Conservation (phyloP, 2,797 vertebrate species). For the Gymnopithys bicolor region DNA sequence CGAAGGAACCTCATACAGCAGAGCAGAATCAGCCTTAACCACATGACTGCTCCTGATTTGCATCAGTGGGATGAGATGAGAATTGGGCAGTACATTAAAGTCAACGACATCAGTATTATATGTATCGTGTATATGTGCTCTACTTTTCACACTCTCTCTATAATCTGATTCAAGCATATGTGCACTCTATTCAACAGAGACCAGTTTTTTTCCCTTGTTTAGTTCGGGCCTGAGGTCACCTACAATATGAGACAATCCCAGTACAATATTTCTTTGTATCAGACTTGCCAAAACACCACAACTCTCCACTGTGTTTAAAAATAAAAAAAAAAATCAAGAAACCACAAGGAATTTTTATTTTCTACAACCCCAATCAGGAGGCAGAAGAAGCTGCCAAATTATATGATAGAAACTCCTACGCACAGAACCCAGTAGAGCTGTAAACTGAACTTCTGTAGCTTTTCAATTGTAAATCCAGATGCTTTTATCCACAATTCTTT, state of each 20-base stretch:
- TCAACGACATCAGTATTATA: not conserved
- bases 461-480: constrained; percentile 80
- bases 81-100: not conserved
- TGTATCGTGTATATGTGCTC: not conserved
- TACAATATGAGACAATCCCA: constrained; percentile 53
- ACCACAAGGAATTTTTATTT: constrained; percentile 79
- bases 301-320: constrained; percentile 34
- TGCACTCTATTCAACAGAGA: constrained; percentile 58
- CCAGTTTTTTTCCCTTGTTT: constrained; percentile 43
- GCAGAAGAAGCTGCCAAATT: constrained; percentile 67
- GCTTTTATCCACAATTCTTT: constrained; percentile 66
- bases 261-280: constrained; percentile 54
- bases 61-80: not conserved
- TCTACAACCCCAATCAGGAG: constrained; percentile 61
- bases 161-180: constrained; percentile 46
- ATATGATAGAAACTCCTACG: constrained; percentile 65
- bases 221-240: constrained; percentile 59
- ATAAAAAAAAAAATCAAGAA: constrained; percentile 5
- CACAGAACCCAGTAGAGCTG: constrained; percentile 56
- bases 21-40: not conserved
- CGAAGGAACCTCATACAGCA: not conserved
- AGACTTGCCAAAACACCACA: constrained; percentile 63
- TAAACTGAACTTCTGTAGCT: constrained; percentile 64
- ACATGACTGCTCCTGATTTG: not conserved
- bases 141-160: constrained; percentile 47